phyloP scores from a whole-genome alignment of 2,113 vertebrate genomes.

The Malurus melanocephalus region DNA sequence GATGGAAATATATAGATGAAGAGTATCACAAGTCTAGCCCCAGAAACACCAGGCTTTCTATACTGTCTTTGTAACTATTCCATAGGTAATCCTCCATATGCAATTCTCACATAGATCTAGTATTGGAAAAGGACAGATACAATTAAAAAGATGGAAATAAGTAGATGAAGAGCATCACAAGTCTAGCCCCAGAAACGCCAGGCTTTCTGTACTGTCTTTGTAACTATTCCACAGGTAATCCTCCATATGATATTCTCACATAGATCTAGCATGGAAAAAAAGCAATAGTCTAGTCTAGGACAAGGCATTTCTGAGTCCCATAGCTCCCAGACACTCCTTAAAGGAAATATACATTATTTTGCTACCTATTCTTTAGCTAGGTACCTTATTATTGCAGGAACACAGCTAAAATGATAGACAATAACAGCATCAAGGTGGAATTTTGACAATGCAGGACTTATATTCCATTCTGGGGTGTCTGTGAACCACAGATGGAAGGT shows the following conservation, averaged over 20 bases:
- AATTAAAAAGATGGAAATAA: not conserved
- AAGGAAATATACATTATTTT: not conserved
- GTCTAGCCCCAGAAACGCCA: fast-evolving
- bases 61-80: not conserved
- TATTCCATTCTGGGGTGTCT: not conserved
- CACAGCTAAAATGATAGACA: not conserved
- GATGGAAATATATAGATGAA: not conserved
- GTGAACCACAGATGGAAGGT: not conserved
- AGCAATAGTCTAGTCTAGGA: not conserved
- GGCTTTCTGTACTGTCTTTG: not conserved
- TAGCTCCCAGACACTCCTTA: not conserved
- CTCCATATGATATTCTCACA: not conserved
- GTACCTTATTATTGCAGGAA: not conserved
- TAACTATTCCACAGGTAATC: not conserved
- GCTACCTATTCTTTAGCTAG: not conserved
- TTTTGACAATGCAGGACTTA: not conserved
- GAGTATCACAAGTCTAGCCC: not conserved
- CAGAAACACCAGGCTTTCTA: not conserved
- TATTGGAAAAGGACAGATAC: not conserved
- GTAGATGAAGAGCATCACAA: not conserved
- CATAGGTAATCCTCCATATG: not conserved
- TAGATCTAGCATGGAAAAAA: not conserved
- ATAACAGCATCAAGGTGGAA: not conserved
- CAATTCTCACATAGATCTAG: not conserved
- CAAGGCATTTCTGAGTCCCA: not conserved